Conservation (phyloP, 2,797 vertebrate genomes). For the Spinus pinus region DNA sequence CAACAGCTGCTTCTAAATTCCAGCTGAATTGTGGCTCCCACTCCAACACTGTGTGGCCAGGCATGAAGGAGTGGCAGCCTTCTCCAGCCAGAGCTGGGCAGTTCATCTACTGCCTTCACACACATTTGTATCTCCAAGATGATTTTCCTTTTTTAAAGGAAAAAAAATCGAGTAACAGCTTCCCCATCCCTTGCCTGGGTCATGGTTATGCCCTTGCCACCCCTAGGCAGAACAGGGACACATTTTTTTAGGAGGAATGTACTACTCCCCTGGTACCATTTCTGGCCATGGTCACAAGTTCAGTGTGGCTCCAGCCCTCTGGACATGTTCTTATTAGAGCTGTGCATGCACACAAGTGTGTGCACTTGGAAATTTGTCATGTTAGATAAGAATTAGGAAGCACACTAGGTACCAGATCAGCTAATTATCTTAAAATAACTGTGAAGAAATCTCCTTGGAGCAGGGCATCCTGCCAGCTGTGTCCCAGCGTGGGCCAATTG, state of each 20-base stretch:
- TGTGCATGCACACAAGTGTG: not conserved
- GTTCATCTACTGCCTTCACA: not conserved
- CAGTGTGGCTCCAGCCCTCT: not conserved
- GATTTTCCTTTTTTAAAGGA: not conserved
- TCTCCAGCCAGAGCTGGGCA: not conserved
- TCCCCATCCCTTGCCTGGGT: not conserved
- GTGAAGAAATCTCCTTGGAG: not conserved
- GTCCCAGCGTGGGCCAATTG: not conserved
- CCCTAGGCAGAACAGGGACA: not conserved
- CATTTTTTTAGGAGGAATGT: not conserved
- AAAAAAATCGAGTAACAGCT: not conserved
- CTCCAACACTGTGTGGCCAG: rapidly evolving
- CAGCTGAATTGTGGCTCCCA: not conserved
- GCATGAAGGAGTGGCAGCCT: not conserved
- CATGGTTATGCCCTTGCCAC: not conserved
- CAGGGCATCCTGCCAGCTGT: not conserved
- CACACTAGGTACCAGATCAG: not conserved
- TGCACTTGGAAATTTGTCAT: not conserved
- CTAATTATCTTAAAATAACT: conserved; percentile 31
- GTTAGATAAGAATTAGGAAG: conserved; percentile 16
- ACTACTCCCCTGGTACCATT: not conserved
- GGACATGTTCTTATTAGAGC: not conserved
- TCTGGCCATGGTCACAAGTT: rapidly evolving
- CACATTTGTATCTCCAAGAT: not conserved
- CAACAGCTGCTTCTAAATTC: conserved; percentile 11